A percentile compares a stretch with the other conserved stretches of the same genome.
These are phyloP conservation scores for Sander vitreus DNA, from an alignment of 2,113 vertebrate genomes.

Conservation along the genomic window DNA sequence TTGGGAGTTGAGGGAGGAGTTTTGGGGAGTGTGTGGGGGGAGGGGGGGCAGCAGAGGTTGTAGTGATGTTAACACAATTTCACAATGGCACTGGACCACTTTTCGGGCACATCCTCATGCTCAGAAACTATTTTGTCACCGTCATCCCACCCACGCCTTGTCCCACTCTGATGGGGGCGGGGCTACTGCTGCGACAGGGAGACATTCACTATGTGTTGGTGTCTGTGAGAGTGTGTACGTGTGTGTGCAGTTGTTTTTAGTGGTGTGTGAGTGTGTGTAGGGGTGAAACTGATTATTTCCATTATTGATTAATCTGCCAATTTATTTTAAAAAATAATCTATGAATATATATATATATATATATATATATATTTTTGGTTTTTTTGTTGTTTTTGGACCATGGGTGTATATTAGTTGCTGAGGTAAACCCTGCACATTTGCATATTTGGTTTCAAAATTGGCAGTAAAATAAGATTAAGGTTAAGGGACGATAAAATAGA, in stretches of 20 bases:
- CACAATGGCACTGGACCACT: constrained; percentile 79
- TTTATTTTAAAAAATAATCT: neutral
- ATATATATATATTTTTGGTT: neutral
- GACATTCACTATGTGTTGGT: constrained; percentile 47
- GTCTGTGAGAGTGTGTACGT: neutral
- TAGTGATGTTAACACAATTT: constrained; percentile 70
- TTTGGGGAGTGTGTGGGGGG: neutral
- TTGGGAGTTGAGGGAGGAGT: constrained; percentile 4
- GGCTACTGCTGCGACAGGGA: constrained; percentile 60
- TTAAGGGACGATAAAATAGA: neutral
- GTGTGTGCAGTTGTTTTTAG: neutral
- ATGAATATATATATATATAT: neutral
- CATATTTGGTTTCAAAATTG: neutral
- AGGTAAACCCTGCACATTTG: neutral
- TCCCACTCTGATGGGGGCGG: constrained; percentile 33
- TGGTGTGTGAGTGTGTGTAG: neutral
- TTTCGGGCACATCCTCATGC: constrained; percentile 55
- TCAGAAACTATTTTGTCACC: constrained; percentile 59
- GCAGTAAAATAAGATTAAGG: neutral
- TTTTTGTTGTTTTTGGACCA: neutral
- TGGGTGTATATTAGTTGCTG: neutral
- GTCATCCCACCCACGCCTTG: constrained; percentile 21
- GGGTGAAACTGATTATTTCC: constrained; percentile 32
- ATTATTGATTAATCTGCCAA: neutral
- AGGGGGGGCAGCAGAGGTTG: constrained; percentile 47